Base-by-base conservation (phyloP, 1,140 invertebrate species). In the Hylaeus volcanicus region DNA sequence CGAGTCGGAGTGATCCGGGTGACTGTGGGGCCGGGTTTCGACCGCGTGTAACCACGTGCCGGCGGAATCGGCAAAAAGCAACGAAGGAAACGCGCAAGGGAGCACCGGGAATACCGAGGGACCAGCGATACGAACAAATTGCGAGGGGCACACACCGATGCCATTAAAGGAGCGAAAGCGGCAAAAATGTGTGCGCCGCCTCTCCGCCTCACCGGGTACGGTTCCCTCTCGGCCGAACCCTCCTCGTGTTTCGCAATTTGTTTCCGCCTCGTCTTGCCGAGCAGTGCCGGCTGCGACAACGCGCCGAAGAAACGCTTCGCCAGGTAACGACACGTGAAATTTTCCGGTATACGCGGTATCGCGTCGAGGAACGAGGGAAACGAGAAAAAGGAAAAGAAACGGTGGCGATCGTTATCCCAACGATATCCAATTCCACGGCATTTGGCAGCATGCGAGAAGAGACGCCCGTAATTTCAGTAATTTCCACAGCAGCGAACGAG, bases 111-210 rank as follows among this genome's bases (percentile, higher is more conserved):
- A 87, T 68, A 84, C 58, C 68, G 15, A 51, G 73, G 68, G 64
- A 74, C 74, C 76, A 69, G 77, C 81, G 78, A 88, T 73, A 81
- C 69, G 89, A 85, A 89, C 89, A 88, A 91, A 89, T 90, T 87
- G 86, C 85, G 65, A 79, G 83, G 76, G 85, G 82, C 81, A 51
- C 51, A 51, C 51, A 84, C 51, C 58, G 87, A 88, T 78, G 85
- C 91, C 90, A 89, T 91, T 90, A 91, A 92, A 92, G 91, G 90
- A 91, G 90, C 90, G 90, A 92, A 91, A 92, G 90, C 86, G 81
- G 86, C 86, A 88, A 91, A 91, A 91, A 91, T 92, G 85, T 84
- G 84, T 75, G 51, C 41, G 12, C 39, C 77, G 11, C 11, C 48
- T 37, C 55, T 9, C 11, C 45, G 9, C 11, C 56, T 58, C 43